These are phyloP conservation scores for Eristalis tenax DNA, from an alignment of 2,888 invertebrate genomes.

Conservation along the genomic window DNA sequence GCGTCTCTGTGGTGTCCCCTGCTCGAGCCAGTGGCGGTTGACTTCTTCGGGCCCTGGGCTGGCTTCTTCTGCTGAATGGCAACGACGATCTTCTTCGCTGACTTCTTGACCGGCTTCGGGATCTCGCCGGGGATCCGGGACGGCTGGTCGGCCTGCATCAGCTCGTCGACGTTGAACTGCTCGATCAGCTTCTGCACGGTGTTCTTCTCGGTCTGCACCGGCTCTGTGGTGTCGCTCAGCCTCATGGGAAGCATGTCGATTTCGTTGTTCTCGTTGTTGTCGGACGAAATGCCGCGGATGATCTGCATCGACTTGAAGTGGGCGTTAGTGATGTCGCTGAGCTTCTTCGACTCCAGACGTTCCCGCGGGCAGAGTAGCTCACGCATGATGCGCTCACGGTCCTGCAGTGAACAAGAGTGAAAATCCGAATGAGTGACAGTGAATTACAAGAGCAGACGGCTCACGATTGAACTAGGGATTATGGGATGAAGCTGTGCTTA, in stretches of 20 bases:
- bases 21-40: conserved; percentile 6
- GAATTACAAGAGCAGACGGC: conserved; percentile 9
- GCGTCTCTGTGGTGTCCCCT: conserved; percentile 42
- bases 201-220: conserved; percentile 75
- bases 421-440: conserved; percentile 11
- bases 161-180: conserved; percentile 78
- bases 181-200: conserved; percentile 77
- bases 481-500: conserved; percentile 78
- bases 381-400: conserved; percentile 77
- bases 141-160: conserved; percentile 79
- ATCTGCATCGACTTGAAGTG: conserved; percentile 80
- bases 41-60: conserved; percentile 40
- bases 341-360: conserved; percentile 78
- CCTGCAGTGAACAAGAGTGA: conserved; percentile 72
- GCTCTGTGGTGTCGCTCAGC: conserved; percentile 72
- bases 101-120: conserved; percentile 78
- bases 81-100: conserved; percentile 76
- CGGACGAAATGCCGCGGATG: conserved; percentile 79
- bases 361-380: conserved; percentile 78
- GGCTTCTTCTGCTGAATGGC: conserved; percentile 68
- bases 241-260: conserved; percentile 77
- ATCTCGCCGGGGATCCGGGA: conserved; percentile 76
- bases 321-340: conserved; percentile 79
- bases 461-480: background rate
- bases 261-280: conserved; percentile 80